These are phyloP conservation scores for Ranitomeya variabilis DNA, from an alignment of 2,113 vertebrate species.

Conservation along the genomic window DNA sequence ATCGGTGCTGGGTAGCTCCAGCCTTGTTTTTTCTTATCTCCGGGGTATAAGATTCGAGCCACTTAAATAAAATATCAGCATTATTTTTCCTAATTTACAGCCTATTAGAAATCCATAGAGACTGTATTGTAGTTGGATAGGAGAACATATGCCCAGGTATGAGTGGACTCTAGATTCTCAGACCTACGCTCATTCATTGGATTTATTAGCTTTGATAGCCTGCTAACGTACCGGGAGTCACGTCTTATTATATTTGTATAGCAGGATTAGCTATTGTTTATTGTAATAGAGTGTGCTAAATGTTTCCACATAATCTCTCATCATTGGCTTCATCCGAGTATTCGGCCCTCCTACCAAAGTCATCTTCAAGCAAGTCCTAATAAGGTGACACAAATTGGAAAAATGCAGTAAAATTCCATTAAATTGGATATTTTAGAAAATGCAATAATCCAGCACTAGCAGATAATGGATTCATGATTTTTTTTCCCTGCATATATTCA, in stretches of 20 bases:
- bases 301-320: background rate
- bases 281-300: background rate
- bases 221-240: background rate
- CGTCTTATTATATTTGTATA: background rate
- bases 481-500: too few relatives aligned
- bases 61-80: background rate
- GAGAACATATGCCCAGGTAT: background rate
- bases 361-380: background rate
- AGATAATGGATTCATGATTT: too few relatives aligned
- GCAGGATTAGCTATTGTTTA: constrained; percentile 4
- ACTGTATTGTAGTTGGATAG: background rate
- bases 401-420: background rate
- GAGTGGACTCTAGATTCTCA: background rate
- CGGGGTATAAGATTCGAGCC: background rate
- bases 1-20: too few relatives aligned
- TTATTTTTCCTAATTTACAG: background rate
- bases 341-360: background rate
- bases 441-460: background rate
- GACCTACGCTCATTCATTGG: background rate
- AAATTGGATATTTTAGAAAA: background rate
- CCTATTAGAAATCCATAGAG: background rate
- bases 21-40: background rate
- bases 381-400: background rate
- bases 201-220: background rate
- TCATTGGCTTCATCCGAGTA: background rate